Percentiles rank a stretch among this genome's conserved stretches.
Conservation (phyloP, 2,888 invertebrate genomes). For the Lasioglossum calceatum region DNA sequence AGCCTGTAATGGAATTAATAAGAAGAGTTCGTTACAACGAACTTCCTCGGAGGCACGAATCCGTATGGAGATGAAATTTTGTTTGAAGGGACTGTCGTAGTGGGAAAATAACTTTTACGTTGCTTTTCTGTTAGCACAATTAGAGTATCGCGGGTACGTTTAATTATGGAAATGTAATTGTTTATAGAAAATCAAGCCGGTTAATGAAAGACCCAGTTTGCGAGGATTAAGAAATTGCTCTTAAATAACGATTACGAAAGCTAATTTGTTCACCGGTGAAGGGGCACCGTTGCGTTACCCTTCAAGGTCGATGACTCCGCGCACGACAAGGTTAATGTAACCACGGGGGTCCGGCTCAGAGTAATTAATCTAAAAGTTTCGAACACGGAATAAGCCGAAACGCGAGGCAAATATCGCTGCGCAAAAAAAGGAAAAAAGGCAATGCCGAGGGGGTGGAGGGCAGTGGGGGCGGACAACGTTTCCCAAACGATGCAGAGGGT, state of each 20-base stretch:
- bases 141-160: fast-evolving
- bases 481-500: slow-evolving; percentile 29
- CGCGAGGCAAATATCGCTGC: neutral
- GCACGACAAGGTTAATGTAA: slow-evolving; percentile 36
- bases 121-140: neutral
- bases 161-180: neutral
- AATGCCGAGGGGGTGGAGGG: neutral
- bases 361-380: slow-evolving; percentile 40
- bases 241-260: slow-evolving; percentile 12
- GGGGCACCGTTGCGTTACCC: neutral
- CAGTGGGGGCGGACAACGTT: slow-evolving; percentile 13
- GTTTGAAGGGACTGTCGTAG: neutral
- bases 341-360: neutral
- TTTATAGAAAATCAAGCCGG: neutral
- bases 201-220: neutral
- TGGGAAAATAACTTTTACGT: neutral
- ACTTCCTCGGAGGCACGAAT: neutral
- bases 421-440: neutral
- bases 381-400: slow-evolving; percentile 22
- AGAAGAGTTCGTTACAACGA: neutral
- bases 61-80: neutral
- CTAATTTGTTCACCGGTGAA: slow-evolving; percentile 5
- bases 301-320: slow-evolving; percentile 27
- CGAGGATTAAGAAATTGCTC: neutral
- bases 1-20: slow-evolving; percentile 44